Evolutionary conservation across 1,140 invertebrate genomes (phyloP).

Genomic region (Propsilocerus akamusi): DNA sequence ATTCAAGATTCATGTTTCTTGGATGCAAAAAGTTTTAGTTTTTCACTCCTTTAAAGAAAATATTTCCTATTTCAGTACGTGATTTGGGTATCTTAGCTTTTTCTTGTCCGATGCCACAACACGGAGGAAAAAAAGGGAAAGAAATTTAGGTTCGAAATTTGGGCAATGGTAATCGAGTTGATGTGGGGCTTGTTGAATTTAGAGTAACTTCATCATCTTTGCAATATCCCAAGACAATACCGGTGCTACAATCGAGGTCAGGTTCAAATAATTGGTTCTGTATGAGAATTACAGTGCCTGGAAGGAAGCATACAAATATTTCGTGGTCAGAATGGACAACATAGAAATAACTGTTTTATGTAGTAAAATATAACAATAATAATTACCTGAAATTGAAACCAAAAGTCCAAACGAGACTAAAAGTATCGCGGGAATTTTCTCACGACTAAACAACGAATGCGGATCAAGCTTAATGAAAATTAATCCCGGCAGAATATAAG

Average conservation of each 20-base stretch:
- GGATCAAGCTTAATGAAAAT: constrained; percentile 63
- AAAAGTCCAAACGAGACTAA: constrained; percentile 49
- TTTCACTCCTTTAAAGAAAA: too few species aligned
- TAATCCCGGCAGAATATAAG: constrained; percentile 65
- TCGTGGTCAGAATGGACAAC: background rate
- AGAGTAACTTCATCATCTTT: constrained; percentile 15
- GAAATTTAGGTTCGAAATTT: background rate
- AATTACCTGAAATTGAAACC: constrained; percentile 40
- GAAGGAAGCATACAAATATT: background rate
- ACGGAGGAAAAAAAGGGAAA: too few species aligned
- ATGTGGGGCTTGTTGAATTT: background rate
- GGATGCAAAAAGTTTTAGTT: too few species aligned
- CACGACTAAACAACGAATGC: constrained; percentile 41
- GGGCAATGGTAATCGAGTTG: background rate
- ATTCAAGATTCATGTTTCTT: too few species aligned
- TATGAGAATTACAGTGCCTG: constrained; percentile 15
- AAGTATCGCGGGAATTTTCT: constrained; percentile 52
- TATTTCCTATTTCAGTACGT: too few species aligned
- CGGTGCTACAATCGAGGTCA: constrained; percentile 16
- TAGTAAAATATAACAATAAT: too few species aligned
- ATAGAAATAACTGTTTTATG: too few species aligned
- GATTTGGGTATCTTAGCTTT: too few species aligned
- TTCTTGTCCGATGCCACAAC: too few species aligned
- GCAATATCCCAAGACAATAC: constrained; percentile 22
- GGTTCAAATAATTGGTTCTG: constrained; percentile 16